Evolutionary conservation across 2,888 invertebrate species (phyloP).

Genomic region (Rhagium mordax): DNA sequence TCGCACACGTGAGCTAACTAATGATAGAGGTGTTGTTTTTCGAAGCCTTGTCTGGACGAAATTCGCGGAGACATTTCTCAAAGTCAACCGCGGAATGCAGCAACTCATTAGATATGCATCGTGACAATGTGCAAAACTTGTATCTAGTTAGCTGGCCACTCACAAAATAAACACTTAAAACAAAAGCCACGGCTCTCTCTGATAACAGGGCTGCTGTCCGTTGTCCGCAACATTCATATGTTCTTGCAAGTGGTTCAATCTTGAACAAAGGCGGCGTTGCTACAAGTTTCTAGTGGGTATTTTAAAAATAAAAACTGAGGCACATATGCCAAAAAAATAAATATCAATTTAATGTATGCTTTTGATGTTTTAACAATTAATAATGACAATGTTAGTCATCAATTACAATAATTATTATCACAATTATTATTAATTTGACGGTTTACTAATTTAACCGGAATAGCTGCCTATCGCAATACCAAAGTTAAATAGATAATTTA

Average conservation of each 20-base stretch:
- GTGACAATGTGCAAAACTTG: slow-evolving; percentile 53
- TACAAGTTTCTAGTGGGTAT: neutral
- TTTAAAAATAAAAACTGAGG: neutral
- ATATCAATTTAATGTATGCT: no score
- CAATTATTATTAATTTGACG: no score
- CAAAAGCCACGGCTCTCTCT: slow-evolving; percentile 32
- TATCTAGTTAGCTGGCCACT: slow-evolving; percentile 49
- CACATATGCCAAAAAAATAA: no score
- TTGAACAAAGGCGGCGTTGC: neutral
- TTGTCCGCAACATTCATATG: neutral
- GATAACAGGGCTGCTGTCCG: slow-evolving; percentile 15
- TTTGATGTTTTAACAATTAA: no score
- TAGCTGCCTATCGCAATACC: no score
- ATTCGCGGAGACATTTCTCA: slow-evolving; percentile 33
- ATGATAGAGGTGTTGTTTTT: slow-evolving; percentile 19
- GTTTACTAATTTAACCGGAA: no score
- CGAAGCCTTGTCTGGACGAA: slow-evolving; percentile 25
- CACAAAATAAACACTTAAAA: slow-evolving; percentile 42
- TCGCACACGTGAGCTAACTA: slow-evolving; percentile 12
- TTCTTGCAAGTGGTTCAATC: neutral
- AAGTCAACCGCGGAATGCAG: slow-evolving; percentile 40
- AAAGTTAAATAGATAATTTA: no score
- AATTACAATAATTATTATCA: no score
- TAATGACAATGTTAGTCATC: no score
- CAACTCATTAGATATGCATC: slow-evolving; percentile 56